phyloP scores from a whole-genome alignment of 2,113 vertebrate genomes.

The Psammodynastes pulverulentus region DNA sequence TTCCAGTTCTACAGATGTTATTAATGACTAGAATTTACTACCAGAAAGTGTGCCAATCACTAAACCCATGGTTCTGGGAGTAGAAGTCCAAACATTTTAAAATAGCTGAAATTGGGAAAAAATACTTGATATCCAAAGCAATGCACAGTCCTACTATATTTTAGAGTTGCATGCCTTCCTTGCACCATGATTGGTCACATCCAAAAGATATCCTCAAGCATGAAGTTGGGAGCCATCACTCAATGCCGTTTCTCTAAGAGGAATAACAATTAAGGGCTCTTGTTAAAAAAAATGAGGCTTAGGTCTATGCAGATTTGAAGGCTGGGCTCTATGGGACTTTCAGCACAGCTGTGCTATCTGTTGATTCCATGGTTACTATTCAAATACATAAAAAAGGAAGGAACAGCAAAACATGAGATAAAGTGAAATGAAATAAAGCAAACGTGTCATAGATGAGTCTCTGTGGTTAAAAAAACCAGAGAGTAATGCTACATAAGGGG shows the following conservation, averaged over 20 bases:
- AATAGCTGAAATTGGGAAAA: neutral
- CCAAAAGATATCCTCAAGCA: neutral
- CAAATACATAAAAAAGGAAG: neutral
- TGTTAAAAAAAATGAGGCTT: constrained; percentile 30
- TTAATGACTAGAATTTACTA: neutral
- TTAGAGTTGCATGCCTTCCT: neutral
- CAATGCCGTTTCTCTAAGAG: constrained; percentile 2
- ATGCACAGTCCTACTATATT: neutral
- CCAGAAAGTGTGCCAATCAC: neutral
- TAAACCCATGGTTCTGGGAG: neutral
- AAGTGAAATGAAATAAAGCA: constrained; percentile 38
- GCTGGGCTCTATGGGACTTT: constrained; percentile 30
- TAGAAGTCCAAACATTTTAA: neutral
- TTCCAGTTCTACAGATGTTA: neutral
- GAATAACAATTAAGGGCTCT: constrained; percentile 60
- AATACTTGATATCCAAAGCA: neutral
- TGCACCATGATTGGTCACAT: neutral
- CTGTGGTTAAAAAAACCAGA: neutral
- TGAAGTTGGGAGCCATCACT: neutral
- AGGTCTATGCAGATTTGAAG: constrained; percentile 35
- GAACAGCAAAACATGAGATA: neutral
- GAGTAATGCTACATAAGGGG: neutral
- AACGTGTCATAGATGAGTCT: neutral
- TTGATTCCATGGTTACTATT: constrained; percentile 16
- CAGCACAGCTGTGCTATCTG: neutral